Percentiles rank a stretch among this genome's conserved stretches.
phyloP scores from a whole-genome alignment of 2,113 vertebrate genomes.

The Jacana jacana region DNA sequence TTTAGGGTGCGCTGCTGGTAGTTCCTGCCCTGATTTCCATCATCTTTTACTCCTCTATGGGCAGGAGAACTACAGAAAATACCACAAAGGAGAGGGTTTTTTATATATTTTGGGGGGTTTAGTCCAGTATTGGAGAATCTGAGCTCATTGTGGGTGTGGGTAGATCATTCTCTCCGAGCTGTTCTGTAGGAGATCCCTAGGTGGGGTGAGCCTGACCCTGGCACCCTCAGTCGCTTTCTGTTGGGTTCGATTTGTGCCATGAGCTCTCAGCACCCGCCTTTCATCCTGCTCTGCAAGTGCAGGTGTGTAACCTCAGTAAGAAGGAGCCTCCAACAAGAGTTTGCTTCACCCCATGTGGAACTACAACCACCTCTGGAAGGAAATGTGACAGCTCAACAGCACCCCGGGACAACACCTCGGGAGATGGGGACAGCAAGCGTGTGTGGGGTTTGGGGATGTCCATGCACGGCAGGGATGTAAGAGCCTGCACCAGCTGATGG shows the following conservation, averaged over 20 bases:
- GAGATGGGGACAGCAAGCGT: neutral
- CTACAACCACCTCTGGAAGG: neutral
- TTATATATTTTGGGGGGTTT: neutral
- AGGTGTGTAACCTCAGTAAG: neutral
- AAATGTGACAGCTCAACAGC: slow-evolving; percentile 3
- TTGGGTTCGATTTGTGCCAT: neutral
- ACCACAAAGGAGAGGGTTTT: too few relatives aligned
- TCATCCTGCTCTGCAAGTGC: neutral
- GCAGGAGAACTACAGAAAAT: neutral
- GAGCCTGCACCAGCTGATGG: neutral
- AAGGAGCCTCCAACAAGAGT: neutral
- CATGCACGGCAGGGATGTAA: fast-evolving
- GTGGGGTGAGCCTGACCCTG: fast-evolving
- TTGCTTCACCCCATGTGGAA: neutral
- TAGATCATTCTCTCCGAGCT: neutral
- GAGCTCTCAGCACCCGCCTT: neutral
- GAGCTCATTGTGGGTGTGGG: neutral
- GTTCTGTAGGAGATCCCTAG: too few relatives aligned
- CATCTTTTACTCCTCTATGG: neutral
- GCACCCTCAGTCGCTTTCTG: fast-evolving
- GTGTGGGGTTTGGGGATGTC: neutral
- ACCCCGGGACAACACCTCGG: neutral
- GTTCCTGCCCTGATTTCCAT: neutral
- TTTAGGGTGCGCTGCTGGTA: neutral
- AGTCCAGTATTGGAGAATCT: fast-evolving